These are phyloP conservation scores for Nemotelus nigrinus DNA, from an alignment of 2,888 invertebrate genomes.

Conservation along the genomic window DNA sequence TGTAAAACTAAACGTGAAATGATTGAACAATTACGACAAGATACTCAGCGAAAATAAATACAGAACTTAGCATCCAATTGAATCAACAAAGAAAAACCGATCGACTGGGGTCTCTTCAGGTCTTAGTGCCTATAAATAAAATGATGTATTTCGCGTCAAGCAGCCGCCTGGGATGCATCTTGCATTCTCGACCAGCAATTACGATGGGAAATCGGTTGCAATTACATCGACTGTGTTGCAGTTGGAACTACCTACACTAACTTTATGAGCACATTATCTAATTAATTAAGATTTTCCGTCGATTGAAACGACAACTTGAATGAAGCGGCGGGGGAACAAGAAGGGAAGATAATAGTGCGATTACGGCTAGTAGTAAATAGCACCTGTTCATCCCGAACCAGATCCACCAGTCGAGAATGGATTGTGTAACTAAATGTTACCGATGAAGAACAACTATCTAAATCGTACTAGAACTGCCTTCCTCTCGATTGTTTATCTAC, in stretches of 20 bases:
- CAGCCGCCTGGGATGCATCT: background rate
- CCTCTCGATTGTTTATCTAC: no score
- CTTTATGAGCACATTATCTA: conserved; percentile 30
- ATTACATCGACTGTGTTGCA: no score
- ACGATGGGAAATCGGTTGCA: background rate
- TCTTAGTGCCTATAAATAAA: no score
- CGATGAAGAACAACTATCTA: no score
- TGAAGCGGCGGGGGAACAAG: conserved; percentile 10
- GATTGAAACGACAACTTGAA: conserved; percentile 18
- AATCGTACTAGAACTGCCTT: no score
- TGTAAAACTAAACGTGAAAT: conserved; percentile 26
- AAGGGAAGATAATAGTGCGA: conserved; percentile 4
- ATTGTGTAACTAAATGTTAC: background rate
- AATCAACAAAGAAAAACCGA: no score
- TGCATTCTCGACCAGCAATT: background rate
- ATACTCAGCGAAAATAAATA: background rate
- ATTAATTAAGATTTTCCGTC: conserved; percentile 37
- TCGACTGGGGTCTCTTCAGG: no score
- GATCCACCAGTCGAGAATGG: background rate
- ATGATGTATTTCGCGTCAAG: no score
- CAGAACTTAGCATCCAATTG: background rate
- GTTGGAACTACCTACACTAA: no score
- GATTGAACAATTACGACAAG: conserved; percentile 37
- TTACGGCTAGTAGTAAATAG: conserved; percentile 31
- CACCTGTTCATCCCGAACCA: conserved; percentile 26